A percentile compares a stretch with the other conserved stretches of the same genome.
Evolutionary conservation across 2,888 invertebrate species (phyloP).

Genomic region (Zaprionus obscuricornis): DNA sequence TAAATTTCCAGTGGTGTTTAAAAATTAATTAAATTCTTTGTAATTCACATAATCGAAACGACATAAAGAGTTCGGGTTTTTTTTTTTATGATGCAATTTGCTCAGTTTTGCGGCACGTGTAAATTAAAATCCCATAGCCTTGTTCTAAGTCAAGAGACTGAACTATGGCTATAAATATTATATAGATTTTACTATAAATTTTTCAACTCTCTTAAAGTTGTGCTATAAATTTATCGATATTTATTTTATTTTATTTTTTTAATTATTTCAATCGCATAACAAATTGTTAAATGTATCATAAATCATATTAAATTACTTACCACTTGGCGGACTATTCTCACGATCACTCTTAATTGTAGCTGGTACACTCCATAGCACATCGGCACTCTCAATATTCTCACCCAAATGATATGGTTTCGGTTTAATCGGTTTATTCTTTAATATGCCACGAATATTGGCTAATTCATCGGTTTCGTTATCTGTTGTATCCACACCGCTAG

Average conservation of each 20-base stretch:
- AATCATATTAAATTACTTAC: too few species aligned
- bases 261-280: too few species aligned
- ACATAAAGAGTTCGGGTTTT: too few species aligned
- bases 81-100: background rate
- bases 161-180: too few species aligned
- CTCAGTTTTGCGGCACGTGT: background rate
- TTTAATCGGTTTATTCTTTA: conserved; percentile 89
- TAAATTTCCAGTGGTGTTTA: background rate
- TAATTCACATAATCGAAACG: background rate
- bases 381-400: conserved; percentile 85
- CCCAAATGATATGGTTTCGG: conserved; percentile 90
- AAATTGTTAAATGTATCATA: too few species aligned
- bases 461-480: conserved; percentile 83
- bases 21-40: background rate
- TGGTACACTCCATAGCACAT: conserved; percentile 85
- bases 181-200: too few species aligned
- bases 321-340: conserved; percentile 49
- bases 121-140: too few species aligned
- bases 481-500: conserved; percentile 77
- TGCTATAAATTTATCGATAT: too few species aligned
- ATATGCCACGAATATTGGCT: conserved; percentile 87
- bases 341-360: conserved; percentile 79
- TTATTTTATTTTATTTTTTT: too few species aligned
- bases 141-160: too few species aligned
- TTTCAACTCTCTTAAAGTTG: too few species aligned